These are phyloP conservation scores for Lutjanus campechanus DNA, from an alignment of 2,797 vertebrate species.

Conservation along the genomic window DNA sequence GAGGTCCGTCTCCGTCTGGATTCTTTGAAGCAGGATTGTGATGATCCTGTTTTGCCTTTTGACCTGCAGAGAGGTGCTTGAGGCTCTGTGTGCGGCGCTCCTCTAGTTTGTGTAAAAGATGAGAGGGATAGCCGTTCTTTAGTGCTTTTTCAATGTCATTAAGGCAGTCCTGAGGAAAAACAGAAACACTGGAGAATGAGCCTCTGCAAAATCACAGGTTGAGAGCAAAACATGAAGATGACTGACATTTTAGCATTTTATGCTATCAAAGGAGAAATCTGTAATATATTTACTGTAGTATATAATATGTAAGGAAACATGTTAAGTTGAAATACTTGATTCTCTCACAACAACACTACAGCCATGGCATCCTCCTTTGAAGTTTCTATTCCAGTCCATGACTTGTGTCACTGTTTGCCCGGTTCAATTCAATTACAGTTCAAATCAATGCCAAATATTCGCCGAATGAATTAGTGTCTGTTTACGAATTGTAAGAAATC, in stretches of 20 bases:
- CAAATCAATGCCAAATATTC: too few species aligned
- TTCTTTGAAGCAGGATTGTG: constrained; percentile 14
- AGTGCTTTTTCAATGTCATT: constrained; percentile 89
- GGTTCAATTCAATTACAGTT: too few species aligned
- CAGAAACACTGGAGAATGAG: not conserved
- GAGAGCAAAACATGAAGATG: constrained; percentile 11
- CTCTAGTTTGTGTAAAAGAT: constrained; percentile 89
- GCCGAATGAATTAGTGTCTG: too few species aligned
- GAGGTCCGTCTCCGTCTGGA: constrained; percentile 37
- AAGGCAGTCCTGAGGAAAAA: constrained; percentile 86
- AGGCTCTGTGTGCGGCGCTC: constrained; percentile 88
- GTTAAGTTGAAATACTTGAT: too few species aligned
- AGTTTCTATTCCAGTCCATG: too few species aligned
- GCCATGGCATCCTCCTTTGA: too few species aligned
- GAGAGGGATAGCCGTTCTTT: constrained; percentile 88
- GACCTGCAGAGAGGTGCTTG: constrained; percentile 74
- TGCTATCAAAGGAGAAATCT: too few species aligned
- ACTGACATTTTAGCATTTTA: not conserved
- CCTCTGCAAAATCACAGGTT: constrained; percentile 13
- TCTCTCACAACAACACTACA: too few species aligned
- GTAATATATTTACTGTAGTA: too few species aligned
- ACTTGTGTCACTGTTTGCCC: too few species aligned
- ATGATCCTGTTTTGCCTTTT: constrained; percentile 35
- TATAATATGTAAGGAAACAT: too few species aligned
- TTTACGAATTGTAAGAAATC: too few species aligned